Percentiles rank a stretch among this genome's conserved stretches.
Evolutionary conservation across 2,797 vertebrate genomes (phyloP).

Genomic region (Cyclura pinguis): DNA sequence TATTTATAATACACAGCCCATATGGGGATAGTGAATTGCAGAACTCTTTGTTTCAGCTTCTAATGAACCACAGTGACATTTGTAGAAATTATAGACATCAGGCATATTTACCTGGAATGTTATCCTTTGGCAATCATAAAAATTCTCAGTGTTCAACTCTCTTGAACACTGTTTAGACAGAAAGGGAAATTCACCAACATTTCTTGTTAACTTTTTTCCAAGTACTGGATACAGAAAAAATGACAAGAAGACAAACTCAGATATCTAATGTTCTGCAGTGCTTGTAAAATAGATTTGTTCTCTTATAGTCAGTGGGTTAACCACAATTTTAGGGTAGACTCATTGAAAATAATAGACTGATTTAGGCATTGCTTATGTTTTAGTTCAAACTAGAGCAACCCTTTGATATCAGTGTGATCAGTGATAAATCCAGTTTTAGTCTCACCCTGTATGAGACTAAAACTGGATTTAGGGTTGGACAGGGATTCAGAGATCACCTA

Average conservation of each 20-base stretch:
- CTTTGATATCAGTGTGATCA: no score
- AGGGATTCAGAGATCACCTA: no score
- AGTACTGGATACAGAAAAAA: slow-evolving; percentile 26
- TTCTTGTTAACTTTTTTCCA: slow-evolving; percentile 47
- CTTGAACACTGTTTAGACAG: slow-evolving; percentile 60
- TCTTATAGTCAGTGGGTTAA: background rate
- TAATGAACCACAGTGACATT: background rate
- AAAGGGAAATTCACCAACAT: slow-evolving; percentile 53
- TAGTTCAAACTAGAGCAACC: no score
- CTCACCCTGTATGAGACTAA: no score
- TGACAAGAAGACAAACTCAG: slow-evolving; percentile 47
- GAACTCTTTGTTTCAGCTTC: slow-evolving; percentile 17
- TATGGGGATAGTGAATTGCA: background rate
- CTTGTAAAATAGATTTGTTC: slow-evolving; percentile 65
- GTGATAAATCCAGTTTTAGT: no score
- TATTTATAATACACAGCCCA: slow-evolving; percentile 34
- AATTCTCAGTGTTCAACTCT: slow-evolving; percentile 35
- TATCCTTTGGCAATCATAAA: slow-evolving; percentile 38
- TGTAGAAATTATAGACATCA: slow-evolving; percentile 1
- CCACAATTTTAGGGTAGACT: no score
- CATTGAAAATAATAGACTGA: no score
- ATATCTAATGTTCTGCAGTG: slow-evolving; percentile 47
- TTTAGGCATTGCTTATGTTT: no score
- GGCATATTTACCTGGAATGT: background rate
- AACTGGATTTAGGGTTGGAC: no score